Percentiles rank a stretch among this genome's conserved stretches.
Evolutionary conservation across 1,140 invertebrate species (phyloP).

Genomic region (Bombus polaris): DNA sequence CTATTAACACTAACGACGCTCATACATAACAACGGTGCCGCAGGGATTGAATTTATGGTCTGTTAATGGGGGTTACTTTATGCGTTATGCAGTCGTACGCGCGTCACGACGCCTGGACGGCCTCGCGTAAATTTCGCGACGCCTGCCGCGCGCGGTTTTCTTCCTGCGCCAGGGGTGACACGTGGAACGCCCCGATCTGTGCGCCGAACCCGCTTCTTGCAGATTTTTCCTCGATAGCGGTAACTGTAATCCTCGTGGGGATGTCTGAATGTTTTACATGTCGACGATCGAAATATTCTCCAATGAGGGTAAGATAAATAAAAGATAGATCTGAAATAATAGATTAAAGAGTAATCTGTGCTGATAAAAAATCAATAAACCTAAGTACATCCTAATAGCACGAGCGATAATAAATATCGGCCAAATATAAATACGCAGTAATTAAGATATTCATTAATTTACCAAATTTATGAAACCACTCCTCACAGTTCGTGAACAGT

Average conservation of each 20-base stretch:
- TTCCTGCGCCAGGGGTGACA: background rate
- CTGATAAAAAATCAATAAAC: no score
- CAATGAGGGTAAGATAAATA: background rate
- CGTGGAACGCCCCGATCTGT: background rate
- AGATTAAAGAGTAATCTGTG: no score
- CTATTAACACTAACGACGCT: constrained; percentile 83
- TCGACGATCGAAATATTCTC: background rate
- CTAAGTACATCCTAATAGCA: background rate
- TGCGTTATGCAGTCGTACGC: constrained; percentile 69
- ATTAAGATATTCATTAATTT: background rate
- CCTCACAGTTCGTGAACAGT: background rate
- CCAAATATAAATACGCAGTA: background rate
- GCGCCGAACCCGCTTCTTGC: accelerated
- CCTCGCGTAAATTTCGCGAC: constrained; percentile 67
- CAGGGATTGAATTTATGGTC: constrained; percentile 76
- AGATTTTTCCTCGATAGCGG: background rate
- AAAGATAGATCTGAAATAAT: background rate
- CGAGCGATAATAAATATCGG: no score
- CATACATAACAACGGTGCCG: constrained; percentile 79
- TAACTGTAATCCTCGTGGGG: background rate
- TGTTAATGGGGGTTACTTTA: constrained; percentile 76
- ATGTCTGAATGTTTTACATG: background rate
- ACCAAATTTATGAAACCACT: no score
- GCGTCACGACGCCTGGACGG: constrained; percentile 56
- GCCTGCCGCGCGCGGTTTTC: constrained; percentile 27